These are phyloP conservation scores for Chalcis sispes DNA, from an alignment of 2,888 invertebrate genomes.

Conservation along the genomic window DNA sequence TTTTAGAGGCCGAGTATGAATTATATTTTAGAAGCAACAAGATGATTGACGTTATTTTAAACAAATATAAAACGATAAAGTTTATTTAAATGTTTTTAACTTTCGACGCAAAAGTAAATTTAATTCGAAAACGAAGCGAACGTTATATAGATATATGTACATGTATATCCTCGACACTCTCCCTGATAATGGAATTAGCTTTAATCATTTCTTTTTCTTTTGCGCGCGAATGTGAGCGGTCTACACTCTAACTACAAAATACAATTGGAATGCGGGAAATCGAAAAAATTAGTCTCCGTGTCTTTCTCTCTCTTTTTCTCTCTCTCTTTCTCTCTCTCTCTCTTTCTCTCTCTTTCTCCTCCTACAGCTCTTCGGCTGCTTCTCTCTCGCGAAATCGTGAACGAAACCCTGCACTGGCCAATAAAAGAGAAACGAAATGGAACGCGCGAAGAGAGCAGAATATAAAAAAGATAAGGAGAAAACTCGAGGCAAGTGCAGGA, in stretches of 20 bases:
- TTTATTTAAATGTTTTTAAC: too few relatives aligned
- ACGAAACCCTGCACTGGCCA: neutral
- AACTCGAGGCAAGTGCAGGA: neutral
- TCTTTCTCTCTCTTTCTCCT: too few relatives aligned
- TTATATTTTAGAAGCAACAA: too few relatives aligned
- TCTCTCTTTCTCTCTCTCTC: neutral
- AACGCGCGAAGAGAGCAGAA: neutral
- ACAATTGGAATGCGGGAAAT: constrained; percentile 21
- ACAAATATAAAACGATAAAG: too few relatives aligned
- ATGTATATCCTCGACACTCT: neutral
- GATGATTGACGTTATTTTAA: too few relatives aligned
- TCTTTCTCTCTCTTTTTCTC: neutral
- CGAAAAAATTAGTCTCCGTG: neutral
- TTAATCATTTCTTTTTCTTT: constrained; percentile 2
- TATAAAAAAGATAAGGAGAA: neutral
- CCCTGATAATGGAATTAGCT: constrained; percentile 6
- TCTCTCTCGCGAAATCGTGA: neutral
- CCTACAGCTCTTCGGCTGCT: neutral
- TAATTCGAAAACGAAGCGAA: neutral
- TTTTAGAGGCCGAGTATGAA: too few relatives aligned
- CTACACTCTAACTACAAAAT: neutral
- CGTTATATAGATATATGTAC: too few relatives aligned
- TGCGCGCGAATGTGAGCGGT: neutral
- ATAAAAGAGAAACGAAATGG: neutral
- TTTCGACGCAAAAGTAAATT: too few relatives aligned